Base-by-base conservation (phyloP, 2,113 vertebrate genomes). In the Pituophis catenifer region DNA sequence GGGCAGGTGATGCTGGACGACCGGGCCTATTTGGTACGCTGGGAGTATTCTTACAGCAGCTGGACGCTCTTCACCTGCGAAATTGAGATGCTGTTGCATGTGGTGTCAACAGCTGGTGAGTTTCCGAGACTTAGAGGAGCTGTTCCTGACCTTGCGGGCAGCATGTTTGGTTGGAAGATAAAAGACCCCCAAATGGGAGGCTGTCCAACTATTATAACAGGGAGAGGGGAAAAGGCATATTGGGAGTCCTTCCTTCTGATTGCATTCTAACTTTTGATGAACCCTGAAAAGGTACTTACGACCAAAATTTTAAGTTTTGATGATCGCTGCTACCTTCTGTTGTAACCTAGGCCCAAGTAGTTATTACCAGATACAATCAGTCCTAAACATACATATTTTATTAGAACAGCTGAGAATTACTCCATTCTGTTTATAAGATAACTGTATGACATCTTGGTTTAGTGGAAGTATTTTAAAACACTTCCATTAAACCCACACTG, bases 31-130 rank as follows among this genome's bases (percentile, higher is more conserved):
- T 92, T 99, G 96, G 99, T 99, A 8, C 99, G 98, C 81, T 99
- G 99, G 99, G 99, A 99, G 0, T 98, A 98, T 95, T 99, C 99
- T 7, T 99, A 99, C 93, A 99, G 99, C 96, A 98, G 98, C 95
- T 99, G 99, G 99, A 99, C 99, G 3, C 98, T 99, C 44, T 99
- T 99, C 94, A 99, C 99, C 54, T 99, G 99, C 1, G 99, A 99
- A 97, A 98, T 99, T 92, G 99, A 99, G 96, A 99, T 99, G 99
- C 97, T 99, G 93, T 98, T 99, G 17, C 99, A 99, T 3, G 99
- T 99, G 1, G 99, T 99, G 54, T 99, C 99, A 0, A 99, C 99
- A 33, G 99, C 99, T 98, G 99, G 99, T 99, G 96, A 96, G 95
- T 93, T 33, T 86, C 13, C 44, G 3, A 62, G 54, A 81, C 12